Percentiles rank a stretch among this genome's conserved stretches.
Conservation (phyloP, 1,140 invertebrate species). For the Euwallacea similis region DNA sequence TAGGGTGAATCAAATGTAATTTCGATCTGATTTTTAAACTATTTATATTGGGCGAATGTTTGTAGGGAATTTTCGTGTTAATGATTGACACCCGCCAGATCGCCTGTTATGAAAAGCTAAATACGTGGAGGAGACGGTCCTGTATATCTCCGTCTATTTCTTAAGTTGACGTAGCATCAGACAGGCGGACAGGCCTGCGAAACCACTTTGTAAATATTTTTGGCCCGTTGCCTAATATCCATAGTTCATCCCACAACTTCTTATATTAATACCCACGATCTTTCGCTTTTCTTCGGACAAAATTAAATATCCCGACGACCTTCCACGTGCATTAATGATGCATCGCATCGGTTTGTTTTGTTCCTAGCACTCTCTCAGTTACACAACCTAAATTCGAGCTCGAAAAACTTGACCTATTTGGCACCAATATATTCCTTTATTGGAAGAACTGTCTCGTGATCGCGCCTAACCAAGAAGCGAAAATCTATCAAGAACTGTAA, state of each 20-base stretch:
- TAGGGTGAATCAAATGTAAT: too few species aligned
- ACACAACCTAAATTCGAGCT: constrained; percentile 15
- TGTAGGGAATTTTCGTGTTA: too few species aligned
- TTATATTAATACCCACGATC: constrained; percentile 35
- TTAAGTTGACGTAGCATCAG: constrained; percentile 25
- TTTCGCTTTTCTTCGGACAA: constrained; percentile 28
- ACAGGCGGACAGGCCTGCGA: constrained; percentile 1
- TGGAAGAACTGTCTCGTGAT: neutral
- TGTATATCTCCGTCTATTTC: constrained; percentile 20
- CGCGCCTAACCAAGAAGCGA: neutral
- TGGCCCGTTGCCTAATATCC: constrained; percentile 37
- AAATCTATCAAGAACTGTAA: neutral
- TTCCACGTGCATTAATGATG: constrained; percentile 24
- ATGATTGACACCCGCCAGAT: too few species aligned
- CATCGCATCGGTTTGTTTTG: constrained; percentile 17
- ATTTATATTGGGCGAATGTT: too few species aligned
- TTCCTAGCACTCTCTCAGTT: constrained; percentile 6
- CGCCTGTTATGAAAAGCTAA: too few species aligned
- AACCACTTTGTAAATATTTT: constrained; percentile 33
- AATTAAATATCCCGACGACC: constrained; percentile 22
- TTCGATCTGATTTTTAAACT: too few species aligned
- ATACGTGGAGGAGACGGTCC: neutral
- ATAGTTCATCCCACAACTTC: constrained; percentile 38
- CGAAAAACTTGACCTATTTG: constrained; percentile 32
- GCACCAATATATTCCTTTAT: constrained; percentile 12